These are phyloP conservation scores for Aegithalos caudatus DNA, from an alignment of 2,113 vertebrate species.

Conservation along the genomic window DNA sequence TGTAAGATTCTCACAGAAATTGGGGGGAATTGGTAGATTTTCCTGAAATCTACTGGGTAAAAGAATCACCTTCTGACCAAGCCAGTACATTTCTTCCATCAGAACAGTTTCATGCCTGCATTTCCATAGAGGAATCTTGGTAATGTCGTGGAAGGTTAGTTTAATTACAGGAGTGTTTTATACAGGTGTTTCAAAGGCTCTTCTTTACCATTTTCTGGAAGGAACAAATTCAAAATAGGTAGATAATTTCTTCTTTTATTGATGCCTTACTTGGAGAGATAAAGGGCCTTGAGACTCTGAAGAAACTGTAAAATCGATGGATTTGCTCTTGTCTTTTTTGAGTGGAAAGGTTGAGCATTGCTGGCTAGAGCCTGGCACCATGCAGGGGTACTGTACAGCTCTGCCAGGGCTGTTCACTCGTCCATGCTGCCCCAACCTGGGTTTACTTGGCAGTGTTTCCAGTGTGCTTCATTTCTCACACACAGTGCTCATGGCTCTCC, in stretches of 20 bases:
- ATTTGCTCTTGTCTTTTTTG: neutral
- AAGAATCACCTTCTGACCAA: neutral
- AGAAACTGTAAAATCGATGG: neutral
- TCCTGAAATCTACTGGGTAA: neutral
- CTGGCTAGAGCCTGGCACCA: neutral
- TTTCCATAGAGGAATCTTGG: neutral
- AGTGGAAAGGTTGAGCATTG: neutral
- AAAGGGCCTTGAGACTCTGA: neutral
- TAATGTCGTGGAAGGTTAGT: conserved; percentile 21
- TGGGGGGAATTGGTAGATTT: neutral
- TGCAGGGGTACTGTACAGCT: neutral
- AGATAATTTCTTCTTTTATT: neutral
- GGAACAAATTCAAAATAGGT: neutral
- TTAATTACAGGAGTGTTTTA: neutral
- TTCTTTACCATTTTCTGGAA: conserved; percentile 14
- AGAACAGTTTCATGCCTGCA: neutral
- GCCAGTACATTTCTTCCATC: neutral
- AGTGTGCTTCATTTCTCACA: neutral
- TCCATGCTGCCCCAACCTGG: neutral
- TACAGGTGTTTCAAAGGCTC: neutral
- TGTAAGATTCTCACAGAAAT: neutral
- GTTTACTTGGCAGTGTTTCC: neutral
- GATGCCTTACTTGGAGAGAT: neutral
- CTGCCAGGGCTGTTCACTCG: neutral
- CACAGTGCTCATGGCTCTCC: neutral